Evolutionary conservation across 2,113 vertebrate species (phyloP), one percentile per base, ranked within the genome.

Genomic region (Pao palembangensis): DNA sequence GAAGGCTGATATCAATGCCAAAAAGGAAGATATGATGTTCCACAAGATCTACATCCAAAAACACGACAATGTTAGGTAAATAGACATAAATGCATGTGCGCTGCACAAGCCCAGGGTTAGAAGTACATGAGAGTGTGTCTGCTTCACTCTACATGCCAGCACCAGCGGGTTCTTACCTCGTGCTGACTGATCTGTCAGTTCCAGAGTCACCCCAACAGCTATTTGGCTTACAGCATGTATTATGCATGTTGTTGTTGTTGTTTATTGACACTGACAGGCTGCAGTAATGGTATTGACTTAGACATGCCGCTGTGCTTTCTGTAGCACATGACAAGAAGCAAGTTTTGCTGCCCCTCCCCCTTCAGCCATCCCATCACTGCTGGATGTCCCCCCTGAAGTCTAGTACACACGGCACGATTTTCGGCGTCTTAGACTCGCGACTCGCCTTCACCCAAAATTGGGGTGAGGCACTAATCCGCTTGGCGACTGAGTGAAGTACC

Each of bases 11-110:
- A 98, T 99, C 91, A 98, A 93, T 85, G 94, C 94, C 75, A 98
- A 99, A 89, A 96, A 96, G 83, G 95, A 98, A 88, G 94, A 99
- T 88, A 98, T 96, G 96, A 98, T 99, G 96, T 99, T 98, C 86
- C 96, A 99, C 84, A 99, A 96, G 91, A 98, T 99, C 88, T 99
- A 99, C 89, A 99, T 98, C 82, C 95, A 99, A 90, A 98, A 98
- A 81, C 96, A 99, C 1, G 96, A 99, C 85, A 99, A 99, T 0
- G 96, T 98, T 84, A 98, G 96, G 96, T 97, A 91, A 83, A 62
- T 21, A 57, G 50, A 23, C 55, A 31, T 1, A 16, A 17, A 65
- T 12, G 42, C 43, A 42, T 16, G 13, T 7, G 54, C 41, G 20
- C 16, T 38, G 16, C 55, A n/a, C 21, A 47, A 16, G 25, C 20